A percentile compares a stretch with the other conserved stretches of the same genome.
Evolutionary conservation across 2,888 invertebrate genomes (phyloP).

Genomic region (Bruchidius siliquastri): DNA sequence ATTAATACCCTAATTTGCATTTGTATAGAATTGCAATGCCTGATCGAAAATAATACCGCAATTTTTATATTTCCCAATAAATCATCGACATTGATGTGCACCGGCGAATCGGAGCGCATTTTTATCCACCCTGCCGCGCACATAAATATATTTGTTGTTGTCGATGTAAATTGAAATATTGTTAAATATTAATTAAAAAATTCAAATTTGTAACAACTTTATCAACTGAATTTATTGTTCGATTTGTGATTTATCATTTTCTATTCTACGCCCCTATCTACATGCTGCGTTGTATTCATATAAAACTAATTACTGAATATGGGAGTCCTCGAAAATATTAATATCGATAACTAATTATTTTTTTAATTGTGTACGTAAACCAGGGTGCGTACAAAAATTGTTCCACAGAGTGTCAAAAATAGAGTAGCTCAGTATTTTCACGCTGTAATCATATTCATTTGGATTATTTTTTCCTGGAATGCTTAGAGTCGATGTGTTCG

Average conservation of each 20-base stretch:
- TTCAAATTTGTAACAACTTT: slow-evolving; percentile 20
- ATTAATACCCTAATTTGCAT: background rate
- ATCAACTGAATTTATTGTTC: slow-evolving; percentile 17
- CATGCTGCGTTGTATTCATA: background rate
- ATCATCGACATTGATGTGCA: background rate
- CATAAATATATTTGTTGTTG: slow-evolving; percentile 4
- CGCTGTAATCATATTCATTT: too few relatives aligned
- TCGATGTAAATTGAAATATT: slow-evolving; percentile 19
- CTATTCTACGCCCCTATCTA: background rate
- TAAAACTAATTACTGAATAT: background rate
- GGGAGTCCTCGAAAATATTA: background rate
- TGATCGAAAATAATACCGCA: background rate
- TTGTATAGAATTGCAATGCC: background rate
- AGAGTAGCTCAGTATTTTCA: too few relatives aligned
- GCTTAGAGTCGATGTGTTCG: too few relatives aligned
- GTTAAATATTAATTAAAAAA: slow-evolving; percentile 23
- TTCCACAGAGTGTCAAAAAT: too few relatives aligned
- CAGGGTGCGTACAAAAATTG: background rate
- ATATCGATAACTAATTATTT: background rate
- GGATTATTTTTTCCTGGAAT: too few relatives aligned
- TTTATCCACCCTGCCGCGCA: background rate
- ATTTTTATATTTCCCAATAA: background rate
- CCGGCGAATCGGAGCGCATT: background rate
- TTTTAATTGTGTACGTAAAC: background rate
- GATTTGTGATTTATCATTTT: background rate